A percentile compares a stretch with the other conserved stretches of the same genome.
phyloP scores from a whole-genome alignment of 2,797 vertebrate genomes.

The Intellagama lesueurii region DNA sequence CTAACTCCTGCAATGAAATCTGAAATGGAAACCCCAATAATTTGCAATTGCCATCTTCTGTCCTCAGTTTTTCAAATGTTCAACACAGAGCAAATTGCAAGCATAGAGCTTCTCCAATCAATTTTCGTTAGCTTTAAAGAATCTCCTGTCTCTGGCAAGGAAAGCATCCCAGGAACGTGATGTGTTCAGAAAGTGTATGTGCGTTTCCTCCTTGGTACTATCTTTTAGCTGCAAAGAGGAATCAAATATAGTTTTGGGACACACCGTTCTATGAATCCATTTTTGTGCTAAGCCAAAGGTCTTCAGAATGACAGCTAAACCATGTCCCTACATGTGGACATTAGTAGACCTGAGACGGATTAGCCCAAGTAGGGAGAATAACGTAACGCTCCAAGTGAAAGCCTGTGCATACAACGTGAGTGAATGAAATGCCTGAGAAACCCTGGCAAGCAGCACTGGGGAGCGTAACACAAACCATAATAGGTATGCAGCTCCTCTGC shows the following conservation, averaged over 20 bases:
- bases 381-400: neutral
- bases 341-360: neutral
- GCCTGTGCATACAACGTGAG: neutral
- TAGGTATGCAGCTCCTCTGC: constrained; percentile 44
- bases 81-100: neutral
- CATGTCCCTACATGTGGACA: constrained; percentile 23
- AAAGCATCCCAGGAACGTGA: neutral
- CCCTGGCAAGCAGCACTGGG: constrained; percentile 36
- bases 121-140: neutral
- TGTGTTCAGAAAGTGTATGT: neutral
- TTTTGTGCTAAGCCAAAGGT: constrained; percentile 33
- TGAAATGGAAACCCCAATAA: too few species aligned
- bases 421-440: constrained; percentile 42
- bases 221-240: constrained; percentile 50
- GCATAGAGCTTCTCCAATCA: neutral
- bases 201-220: constrained; percentile 48
- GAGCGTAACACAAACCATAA: constrained; percentile 59
- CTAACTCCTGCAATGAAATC: neutral
- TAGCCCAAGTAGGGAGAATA: neutral
- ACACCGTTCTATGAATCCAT: constrained; percentile 56
- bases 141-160: neutral
- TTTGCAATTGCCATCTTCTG: neutral
- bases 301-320: constrained; percentile 41
- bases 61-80: neutral
- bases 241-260: constrained; percentile 27